A percentile compares a stretch with the other conserved stretches of the same genome.
Conservation (phyloP, 2,888 invertebrate genomes). For the Zygaena filipendulae region DNA sequence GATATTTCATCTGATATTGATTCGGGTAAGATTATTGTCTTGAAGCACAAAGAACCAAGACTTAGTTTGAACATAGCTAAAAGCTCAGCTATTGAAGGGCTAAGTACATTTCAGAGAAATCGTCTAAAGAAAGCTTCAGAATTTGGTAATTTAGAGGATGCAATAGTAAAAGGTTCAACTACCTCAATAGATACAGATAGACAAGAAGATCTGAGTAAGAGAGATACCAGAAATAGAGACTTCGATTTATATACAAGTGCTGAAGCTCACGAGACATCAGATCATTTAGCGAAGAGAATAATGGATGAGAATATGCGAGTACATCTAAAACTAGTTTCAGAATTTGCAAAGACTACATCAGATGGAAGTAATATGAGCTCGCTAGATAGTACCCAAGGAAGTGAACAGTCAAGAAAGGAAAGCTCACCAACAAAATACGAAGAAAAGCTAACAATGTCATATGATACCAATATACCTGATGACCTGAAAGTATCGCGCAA, state of each 20-base stretch:
- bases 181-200: slow-evolving; percentile 54
- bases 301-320: slow-evolving; percentile 63
- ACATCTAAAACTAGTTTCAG: slow-evolving; percentile 55
- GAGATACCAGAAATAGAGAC: slow-evolving; percentile 23
- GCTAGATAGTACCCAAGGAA: slow-evolving; percentile 44
- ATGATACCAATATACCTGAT: slow-evolving; percentile 72
- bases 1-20: slow-evolving; percentile 51
- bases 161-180: slow-evolving; percentile 70
- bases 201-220: slow-evolving; percentile 25
- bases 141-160: slow-evolving; percentile 81
- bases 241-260: slow-evolving; percentile 34
- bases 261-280: slow-evolving; percentile 49
- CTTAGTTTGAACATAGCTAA: slow-evolving; percentile 62
- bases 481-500: slow-evolving; percentile 73
- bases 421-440: slow-evolving; percentile 40
- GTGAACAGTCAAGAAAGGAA: slow-evolving; percentile 29
- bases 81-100: slow-evolving; percentile 70
- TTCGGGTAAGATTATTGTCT: slow-evolving; percentile 36
- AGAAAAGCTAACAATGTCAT: slow-evolving; percentile 51
- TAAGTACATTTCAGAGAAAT: slow-evolving; percentile 74
- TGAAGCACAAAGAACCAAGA: slow-evolving; percentile 68
- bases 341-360: slow-evolving; percentile 59
- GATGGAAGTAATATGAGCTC: slow-evolving; percentile 56
- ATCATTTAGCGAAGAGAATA: slow-evolving; percentile 52
- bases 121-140: slow-evolving; percentile 79